Percentiles rank a stretch among this genome's conserved stretches.
Conservation (phyloP, 2,888 invertebrate species). For the Sepiola atlantica region DNA sequence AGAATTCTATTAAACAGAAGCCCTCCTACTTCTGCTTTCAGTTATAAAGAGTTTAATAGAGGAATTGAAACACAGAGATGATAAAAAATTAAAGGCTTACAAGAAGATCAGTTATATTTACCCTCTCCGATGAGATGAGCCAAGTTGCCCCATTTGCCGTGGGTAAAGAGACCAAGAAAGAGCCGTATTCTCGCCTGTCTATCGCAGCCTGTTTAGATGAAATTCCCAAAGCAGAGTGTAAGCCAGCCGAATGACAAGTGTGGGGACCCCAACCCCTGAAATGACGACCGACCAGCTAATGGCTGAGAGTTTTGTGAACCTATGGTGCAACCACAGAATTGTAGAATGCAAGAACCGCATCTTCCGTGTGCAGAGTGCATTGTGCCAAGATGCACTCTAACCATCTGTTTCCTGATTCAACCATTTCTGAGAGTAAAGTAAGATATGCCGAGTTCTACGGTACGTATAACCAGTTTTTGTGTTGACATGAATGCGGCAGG, state of each 20-base stretch:
- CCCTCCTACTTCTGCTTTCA: conserved; percentile 47
- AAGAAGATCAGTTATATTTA: neutral
- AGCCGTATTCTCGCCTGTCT: neutral
- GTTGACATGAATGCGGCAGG: neutral
- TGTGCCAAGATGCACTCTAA: neutral
- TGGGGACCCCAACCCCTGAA: neutral
- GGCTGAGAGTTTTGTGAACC: neutral
- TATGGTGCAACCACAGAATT: neutral
- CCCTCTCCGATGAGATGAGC: neutral
- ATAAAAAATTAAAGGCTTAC: neutral
- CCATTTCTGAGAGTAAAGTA: neutral
- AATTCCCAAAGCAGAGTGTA: neutral
- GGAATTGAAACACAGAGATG: conserved; percentile 37
- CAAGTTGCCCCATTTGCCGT: neutral
- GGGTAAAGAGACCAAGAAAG: neutral
- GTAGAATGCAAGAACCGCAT: neutral
- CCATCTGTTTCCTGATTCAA: neutral
- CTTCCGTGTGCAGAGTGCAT: neutral
- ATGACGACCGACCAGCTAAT: neutral
- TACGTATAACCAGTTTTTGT: conserved; percentile 46
- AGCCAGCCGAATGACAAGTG: neutral
- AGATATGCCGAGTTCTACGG: conserved; percentile 36
- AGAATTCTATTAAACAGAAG: conserved; percentile 1
- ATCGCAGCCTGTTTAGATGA: neutral
- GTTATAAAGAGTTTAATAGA: conserved; percentile 36